Conservation (phyloP, 2,797 vertebrate genomes). For the Poecilia gillii region DNA sequence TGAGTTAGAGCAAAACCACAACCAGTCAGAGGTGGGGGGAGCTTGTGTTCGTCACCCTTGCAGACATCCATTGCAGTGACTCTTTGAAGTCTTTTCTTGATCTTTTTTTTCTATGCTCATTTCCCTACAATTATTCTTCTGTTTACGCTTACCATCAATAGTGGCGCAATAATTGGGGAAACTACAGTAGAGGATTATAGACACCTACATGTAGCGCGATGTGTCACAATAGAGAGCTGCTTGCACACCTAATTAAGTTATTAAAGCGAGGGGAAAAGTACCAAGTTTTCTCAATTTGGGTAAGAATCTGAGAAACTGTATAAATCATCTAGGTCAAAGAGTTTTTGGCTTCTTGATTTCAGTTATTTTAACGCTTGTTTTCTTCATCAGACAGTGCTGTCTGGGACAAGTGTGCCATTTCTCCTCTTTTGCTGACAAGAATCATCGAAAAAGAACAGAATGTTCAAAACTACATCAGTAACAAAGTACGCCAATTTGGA, state of each 20-base stretch:
- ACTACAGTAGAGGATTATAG: slow-evolving; percentile 5
- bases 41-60: slow-evolving; percentile 1
- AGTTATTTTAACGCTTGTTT: neutral
- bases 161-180: slow-evolving; percentile 10
- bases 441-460: neutral
- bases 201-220: slow-evolving; percentile 1
- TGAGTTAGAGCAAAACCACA: slow-evolving; percentile 59
- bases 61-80: slow-evolving; percentile 37
- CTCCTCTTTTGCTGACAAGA: neutral
- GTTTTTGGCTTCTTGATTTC: neutral
- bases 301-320: neutral
- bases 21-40: slow-evolving; percentile 34
- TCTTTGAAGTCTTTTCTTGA: slow-evolving; percentile 29
- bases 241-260: neutral
- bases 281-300: neutral
- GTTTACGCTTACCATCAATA: neutral
- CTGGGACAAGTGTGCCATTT: neutral
- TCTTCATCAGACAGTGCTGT: neutral
- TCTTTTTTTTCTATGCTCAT: neutral
- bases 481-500: neutral
- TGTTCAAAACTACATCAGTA: neutral
- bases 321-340: neutral
- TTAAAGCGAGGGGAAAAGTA: neutral
- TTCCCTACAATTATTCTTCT: slow-evolving; percentile 17
- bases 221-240: neutral